phyloP scores from a whole-genome alignment of 2,113 vertebrate species.

The Glareola pratincola region DNA sequence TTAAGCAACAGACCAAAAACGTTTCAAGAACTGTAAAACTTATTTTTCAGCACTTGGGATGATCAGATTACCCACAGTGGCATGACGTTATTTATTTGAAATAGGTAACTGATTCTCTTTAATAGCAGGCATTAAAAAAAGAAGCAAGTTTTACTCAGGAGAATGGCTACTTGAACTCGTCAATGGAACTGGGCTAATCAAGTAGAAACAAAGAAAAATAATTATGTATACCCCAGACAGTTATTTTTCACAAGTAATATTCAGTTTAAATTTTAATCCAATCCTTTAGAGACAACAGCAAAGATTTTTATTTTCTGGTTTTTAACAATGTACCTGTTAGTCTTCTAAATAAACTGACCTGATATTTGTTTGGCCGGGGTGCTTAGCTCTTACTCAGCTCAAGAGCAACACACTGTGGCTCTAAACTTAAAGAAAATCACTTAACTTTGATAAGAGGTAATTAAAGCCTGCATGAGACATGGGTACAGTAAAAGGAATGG shows the following conservation, averaged over 20 bases:
- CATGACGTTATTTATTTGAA: neutral
- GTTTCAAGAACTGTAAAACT: neutral
- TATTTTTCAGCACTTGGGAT: neutral
- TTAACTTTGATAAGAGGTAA: neutral
- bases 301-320: neutral
- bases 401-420: neutral
- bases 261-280: neutral
- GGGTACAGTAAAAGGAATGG: neutral
- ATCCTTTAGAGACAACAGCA: neutral
- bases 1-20: neutral
- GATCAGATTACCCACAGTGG: neutral
- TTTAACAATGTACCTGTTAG: neutral
- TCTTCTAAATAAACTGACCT: neutral
- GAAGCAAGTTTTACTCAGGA: neutral
- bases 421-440: neutral
- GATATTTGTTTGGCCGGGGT: neutral
- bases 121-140: neutral
- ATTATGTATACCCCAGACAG: constrained; percentile 3
- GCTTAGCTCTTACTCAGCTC: neutral
- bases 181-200: constrained; percentile 11
- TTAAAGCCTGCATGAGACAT: neutral
- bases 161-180: neutral
- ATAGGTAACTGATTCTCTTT: neutral
- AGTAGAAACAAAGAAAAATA: constrained; percentile 44
- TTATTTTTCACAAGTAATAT: constrained; percentile 36